Evolutionary conservation across 2,888 invertebrate genomes (phyloP).

Genomic region (Zygothrica quintamaculata): DNA sequence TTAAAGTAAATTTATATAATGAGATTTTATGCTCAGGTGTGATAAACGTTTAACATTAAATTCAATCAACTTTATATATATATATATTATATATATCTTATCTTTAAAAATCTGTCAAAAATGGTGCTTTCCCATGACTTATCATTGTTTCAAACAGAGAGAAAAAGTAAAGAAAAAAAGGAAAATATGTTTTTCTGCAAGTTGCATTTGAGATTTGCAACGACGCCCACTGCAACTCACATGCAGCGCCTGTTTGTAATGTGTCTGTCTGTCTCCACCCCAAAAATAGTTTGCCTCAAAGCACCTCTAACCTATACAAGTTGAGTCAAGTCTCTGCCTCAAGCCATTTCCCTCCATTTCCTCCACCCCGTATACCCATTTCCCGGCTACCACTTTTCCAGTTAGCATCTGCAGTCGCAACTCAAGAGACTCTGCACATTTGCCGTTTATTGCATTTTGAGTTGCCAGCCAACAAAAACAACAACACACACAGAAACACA

Average conservation of each 20-base stretch:
- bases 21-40: slow-evolving; percentile 30
- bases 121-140: slow-evolving; percentile 16
- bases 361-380: background rate
- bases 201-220: slow-evolving; percentile 33
- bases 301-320: background rate
- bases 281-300: background rate
- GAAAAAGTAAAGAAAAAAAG: too few relatives aligned
- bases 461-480: slow-evolving; percentile 46
- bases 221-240: slow-evolving; percentile 49
- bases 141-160: slow-evolving; percentile 11
- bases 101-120: slow-evolving; percentile 9
- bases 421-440: slow-evolving; percentile 57
- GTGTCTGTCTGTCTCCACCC: slow-evolving; percentile 59
- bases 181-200: slow-evolving; percentile 20
- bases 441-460: slow-evolving; percentile 79
- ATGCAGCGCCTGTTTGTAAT: slow-evolving; percentile 71
- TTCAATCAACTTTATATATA: background rate
- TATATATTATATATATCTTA: background rate
- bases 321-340: too few relatives aligned
- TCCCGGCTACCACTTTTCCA: slow-evolving; percentile 42
- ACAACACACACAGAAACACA: slow-evolving; percentile 18
- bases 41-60: background rate
- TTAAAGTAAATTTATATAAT: background rate
- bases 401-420: slow-evolving; percentile 51
- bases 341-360: too few relatives aligned